Evolutionary conservation across 2,113 vertebrate genomes (phyloP).

Genomic region (Gymnobelideus leadbeateri): DNA sequence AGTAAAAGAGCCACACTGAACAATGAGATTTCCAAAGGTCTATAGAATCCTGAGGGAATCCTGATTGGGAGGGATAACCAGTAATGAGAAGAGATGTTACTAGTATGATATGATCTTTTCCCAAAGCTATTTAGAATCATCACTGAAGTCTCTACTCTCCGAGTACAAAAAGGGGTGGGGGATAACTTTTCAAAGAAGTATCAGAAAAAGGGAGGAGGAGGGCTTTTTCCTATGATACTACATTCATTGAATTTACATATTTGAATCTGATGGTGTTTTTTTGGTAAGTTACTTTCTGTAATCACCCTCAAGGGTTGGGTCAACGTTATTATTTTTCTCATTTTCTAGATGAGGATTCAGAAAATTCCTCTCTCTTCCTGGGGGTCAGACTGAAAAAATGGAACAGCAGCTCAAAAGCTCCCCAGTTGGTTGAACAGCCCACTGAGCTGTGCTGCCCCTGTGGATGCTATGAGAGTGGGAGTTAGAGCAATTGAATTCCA

Average conservation of each 20-base stretch:
- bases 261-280: background rate
- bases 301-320: background rate
- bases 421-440: background rate
- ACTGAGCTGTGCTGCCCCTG: background rate
- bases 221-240: background rate
- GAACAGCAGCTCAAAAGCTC: background rate
- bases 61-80: background rate
- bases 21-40: background rate
- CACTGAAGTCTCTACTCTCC: background rate
- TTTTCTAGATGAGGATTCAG: background rate
- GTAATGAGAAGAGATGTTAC: accelerated
- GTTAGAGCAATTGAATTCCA: background rate
- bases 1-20: background rate
- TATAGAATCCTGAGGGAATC: background rate
- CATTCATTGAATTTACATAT: background rate
- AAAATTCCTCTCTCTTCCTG: background rate
- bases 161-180: background rate
- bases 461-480: background rate
- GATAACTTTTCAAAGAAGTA: background rate
- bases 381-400: background rate
- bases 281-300: background rate
- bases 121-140: background rate
- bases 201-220: no score
- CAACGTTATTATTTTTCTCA: accelerated
- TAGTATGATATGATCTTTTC: background rate